Evolutionary conservation across 2,113 vertebrate species (phyloP), one percentile per base, ranked within the genome.

Genomic region (Eulemur rufifrons): DNA sequence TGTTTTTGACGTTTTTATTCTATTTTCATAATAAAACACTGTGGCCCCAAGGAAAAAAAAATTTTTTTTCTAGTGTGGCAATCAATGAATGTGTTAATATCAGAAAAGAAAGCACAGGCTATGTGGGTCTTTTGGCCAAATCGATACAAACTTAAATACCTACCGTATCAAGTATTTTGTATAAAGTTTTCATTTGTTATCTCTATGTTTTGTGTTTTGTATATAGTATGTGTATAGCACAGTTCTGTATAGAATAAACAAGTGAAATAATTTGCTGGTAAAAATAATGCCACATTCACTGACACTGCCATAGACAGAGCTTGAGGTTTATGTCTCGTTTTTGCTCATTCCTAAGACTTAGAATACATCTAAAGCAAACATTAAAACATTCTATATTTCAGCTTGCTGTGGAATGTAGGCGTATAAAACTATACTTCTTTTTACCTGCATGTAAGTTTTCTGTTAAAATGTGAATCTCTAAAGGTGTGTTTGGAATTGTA

Each of bases 401-500:
- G 5, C 64, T 91, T 95, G 74, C 63, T 98, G 12, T 89, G 23
- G 76, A 91, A 59, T 20, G 97, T 96, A 63, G 73, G 74, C 80
- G 2, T 96, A 15, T 96, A 93, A 97, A 89, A 29, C 17, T 42
- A 1, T 80, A 71, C 21, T 73, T 85, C 34, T 47, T 68, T 92
- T 90, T 56, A 92, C 61, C 50, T 81, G 78, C 68, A 61, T 85
- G 42, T 93, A 86, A 76, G 69, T 91, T 95, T 84, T 15, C 34
- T 94, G 52, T 95, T 95, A 93, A 97, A 96, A 95, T 96, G 89
- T 97, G 96, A 87, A 92, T 97, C 61, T 92, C 37, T 94, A 91
- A 82, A 63, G 91, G 64, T 78, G 18, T 83, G 7, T 74, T 88
- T 92, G 71, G 37, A 78, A 96, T 97, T 94, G 9, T 73, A 86